These are phyloP conservation scores for Diabrotica virgifera DNA, from an alignment of 1,140 invertebrate species.

Conservation along the genomic window DNA sequence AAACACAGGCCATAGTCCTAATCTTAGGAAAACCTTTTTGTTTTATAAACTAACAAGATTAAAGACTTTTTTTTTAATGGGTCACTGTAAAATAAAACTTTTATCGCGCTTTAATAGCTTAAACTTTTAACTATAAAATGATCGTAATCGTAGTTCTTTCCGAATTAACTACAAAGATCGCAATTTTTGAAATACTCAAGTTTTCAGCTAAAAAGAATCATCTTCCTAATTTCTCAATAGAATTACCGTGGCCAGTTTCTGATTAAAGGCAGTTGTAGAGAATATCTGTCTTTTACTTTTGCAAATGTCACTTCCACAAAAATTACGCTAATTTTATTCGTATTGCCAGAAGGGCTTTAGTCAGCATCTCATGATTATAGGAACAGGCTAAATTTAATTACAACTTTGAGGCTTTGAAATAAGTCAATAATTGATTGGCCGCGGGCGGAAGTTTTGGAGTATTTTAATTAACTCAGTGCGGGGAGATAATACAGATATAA, in stretches of 20 bases:
- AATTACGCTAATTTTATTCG: not conserved
- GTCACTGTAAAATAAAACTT: too few relatives aligned
- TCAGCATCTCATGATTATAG: slow-evolving; percentile 2
- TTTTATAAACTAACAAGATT: too few relatives aligned
- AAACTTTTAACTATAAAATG: too few relatives aligned
- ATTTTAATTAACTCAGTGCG: too few relatives aligned
- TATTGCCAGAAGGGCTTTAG: slow-evolving; percentile 1
- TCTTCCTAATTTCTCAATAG: slow-evolving; percentile 1
- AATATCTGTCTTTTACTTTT: slow-evolving; percentile 3
- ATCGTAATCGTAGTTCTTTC: too few relatives aligned
- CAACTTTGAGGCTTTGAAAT: not conserved
- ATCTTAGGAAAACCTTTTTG: too few relatives aligned
- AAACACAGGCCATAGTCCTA: too few relatives aligned
- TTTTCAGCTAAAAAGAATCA: not conserved
- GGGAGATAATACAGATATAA: too few relatives aligned
- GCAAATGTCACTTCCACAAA: not conserved
- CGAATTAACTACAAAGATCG: too few relatives aligned
- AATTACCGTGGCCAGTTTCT: not conserved
- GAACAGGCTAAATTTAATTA: not conserved
- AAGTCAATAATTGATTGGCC: not conserved
- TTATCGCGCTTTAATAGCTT: too few relatives aligned
- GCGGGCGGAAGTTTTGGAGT: not conserved
- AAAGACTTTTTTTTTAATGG: too few relatives aligned
- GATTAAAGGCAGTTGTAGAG: not conserved
- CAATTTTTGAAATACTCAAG: too few relatives aligned